A percentile compares a stretch with the other conserved stretches of the same genome.
phyloP scores from a whole-genome alignment of 2,113 vertebrate genomes.

The Ammodramus savannarum region DNA sequence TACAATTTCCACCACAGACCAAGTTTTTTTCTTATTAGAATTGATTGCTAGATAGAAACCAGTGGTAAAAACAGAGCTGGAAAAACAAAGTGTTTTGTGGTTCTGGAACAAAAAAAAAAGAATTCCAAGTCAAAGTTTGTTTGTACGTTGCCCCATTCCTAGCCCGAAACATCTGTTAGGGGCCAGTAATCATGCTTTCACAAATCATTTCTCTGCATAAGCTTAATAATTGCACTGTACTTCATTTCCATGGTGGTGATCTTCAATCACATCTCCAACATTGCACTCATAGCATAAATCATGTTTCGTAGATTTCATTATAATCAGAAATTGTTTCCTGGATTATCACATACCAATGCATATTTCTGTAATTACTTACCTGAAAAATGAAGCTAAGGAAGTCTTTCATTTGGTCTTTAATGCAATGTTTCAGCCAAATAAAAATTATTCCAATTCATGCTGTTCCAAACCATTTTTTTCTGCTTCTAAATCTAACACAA shows the following conservation, averaged over 20 bases:
- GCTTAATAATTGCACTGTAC: not conserved
- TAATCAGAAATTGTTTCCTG: not conserved
- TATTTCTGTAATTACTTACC: not conserved
- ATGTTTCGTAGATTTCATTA: not conserved
- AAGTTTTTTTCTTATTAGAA: not conserved
- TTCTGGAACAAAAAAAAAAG: not conserved
- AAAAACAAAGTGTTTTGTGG: not conserved
- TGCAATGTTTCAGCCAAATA: not conserved
- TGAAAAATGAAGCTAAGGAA: not conserved
- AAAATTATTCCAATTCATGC: not conserved
- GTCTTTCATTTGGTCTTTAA: not conserved
- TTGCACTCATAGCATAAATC: rapidly evolving
- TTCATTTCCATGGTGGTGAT: not conserved
- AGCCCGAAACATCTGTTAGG: not conserved
- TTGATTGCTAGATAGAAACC: not conserved
- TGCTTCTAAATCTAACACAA: not conserved
- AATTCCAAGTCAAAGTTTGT: not conserved
- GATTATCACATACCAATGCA: not conserved
- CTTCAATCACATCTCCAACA: not conserved
- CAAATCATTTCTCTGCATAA: not conserved
- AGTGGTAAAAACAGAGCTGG: not conserved
- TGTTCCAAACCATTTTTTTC: not conserved
- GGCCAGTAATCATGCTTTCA: not conserved
- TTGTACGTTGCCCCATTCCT: not conserved
- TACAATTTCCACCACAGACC: not conserved